A percentile compares a stretch with the other conserved stretches of the same genome.
Evolutionary conservation across 2,888 invertebrate genomes (phyloP).

Genomic region (Microctonus hyperodae): DNA sequence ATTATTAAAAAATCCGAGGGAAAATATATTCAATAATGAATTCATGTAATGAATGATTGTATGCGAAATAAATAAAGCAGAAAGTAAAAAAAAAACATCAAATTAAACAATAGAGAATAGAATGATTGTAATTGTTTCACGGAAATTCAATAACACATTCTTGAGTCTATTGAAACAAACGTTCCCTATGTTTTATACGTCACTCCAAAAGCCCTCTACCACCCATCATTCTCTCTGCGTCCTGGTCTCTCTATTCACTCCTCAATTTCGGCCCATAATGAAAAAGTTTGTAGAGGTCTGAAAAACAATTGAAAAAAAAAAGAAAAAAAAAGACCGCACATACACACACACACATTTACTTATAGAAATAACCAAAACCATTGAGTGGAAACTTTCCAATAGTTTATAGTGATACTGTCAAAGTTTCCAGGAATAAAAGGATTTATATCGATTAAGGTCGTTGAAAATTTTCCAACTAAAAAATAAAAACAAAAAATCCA

Average conservation of each 20-base stretch:
- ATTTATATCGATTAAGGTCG: no score
- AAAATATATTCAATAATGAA: background rate
- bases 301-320: background rate
- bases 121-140: background rate
- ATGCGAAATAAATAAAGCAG: background rate
- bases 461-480: no score
- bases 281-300: slow-evolving; percentile 2
- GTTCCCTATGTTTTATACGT: background rate
- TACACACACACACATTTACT: background rate
- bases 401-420: no score
- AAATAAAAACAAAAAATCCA: no score
- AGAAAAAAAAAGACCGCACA: background rate
- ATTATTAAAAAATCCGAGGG: background rate
- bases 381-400: no score
- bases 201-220: background rate
- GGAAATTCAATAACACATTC: background rate
- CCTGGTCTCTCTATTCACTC: background rate
- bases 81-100: no score
- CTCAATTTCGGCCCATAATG: slow-evolving; percentile 2
- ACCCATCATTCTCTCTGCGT: no score
- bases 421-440: no score
- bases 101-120: background rate
- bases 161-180: background rate
- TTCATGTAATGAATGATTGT: background rate
- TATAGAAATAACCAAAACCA: background rate